phyloP scores from a whole-genome alignment of 2,888 invertebrate species.

The Drosophila basisetae region DNA sequence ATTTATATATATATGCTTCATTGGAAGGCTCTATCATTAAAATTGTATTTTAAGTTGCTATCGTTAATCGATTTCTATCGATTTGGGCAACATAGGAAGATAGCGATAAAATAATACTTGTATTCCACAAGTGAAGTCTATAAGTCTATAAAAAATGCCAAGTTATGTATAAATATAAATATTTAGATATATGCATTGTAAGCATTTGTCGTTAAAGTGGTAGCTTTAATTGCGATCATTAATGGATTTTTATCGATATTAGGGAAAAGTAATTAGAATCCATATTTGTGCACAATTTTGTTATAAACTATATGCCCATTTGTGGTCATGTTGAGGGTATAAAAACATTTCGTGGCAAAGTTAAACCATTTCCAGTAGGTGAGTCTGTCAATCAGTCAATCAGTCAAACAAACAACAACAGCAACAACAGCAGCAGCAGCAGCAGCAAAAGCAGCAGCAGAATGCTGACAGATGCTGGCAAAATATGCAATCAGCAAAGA shows the following conservation, averaged over 20 bases:
- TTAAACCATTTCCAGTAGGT: conserved; percentile 29
- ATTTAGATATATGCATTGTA: not conserved
- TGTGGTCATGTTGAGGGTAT: not conserved
- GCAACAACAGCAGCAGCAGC: conserved; percentile 13
- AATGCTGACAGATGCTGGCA: conserved; percentile 17
- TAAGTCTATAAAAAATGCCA: not conserved
- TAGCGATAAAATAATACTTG: not conserved
- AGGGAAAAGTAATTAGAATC: not conserved
- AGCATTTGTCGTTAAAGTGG: accelerated
- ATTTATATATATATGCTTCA: not conserved
- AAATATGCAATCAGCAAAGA: conserved; percentile 54
- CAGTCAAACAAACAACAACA: conserved; percentile 30
- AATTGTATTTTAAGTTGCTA: not conserved
- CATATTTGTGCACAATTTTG: too few relatives aligned
- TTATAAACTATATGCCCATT: not conserved
- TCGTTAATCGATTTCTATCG: not conserved
- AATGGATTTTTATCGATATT: not conserved
- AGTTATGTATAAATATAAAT: not conserved
- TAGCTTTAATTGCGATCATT: not conserved
- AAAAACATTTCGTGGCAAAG: conserved; percentile 32
- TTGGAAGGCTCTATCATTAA: not conserved
- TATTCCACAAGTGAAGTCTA: not conserved
- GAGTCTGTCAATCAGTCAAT: conserved; percentile 43
- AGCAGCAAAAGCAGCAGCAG: not conserved
- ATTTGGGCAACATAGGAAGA: not conserved